Evolutionary conservation across 1,140 invertebrate species (phyloP), one percentile per base, ranked within the genome.

Genomic region (Lanistes nyassanus): DNA sequence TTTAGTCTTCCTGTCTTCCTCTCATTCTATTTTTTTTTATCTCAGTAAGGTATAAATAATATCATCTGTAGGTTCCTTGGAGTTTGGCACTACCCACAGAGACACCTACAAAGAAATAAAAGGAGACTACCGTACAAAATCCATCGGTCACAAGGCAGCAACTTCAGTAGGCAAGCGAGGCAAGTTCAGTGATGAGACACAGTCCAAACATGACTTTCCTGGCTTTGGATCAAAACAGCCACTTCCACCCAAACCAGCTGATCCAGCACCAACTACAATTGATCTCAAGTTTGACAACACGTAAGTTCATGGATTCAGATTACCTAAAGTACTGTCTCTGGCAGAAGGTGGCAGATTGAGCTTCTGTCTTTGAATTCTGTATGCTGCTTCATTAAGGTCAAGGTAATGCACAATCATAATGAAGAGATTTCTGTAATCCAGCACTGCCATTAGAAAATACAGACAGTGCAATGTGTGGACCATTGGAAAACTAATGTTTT

Each of bases 211-310:
- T 16, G 86, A 87, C 62, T 88, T 85, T 66, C 82, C 83, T 2
- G 79, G 77, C 1, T 85, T 80, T 71, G 42, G n/a, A 23, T 76
- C 76, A 13, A 68, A 73, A 21, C 81, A 85, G 62, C 84, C 85
- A n/a, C 58, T 67, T 7, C 83, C 82, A 21, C 80, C 85, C n/a
- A 80, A 70, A 39, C 74, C 82, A 5, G 80, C 81, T 19, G 79
- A 81, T 21, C 86, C 87, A 11, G 80, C 86, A 13, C 83, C 78
- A n/a, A 71, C 82, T 11, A 86, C 84, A 3, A 81, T 88, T 9
- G 82, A 88, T 36, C 69, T 87, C 0, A 83, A 80, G 69, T 86
- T 84, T 80, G 80, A 88, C 65, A 86, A 87, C 75, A 86, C 76
- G 87, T 87, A 78, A 74, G 82, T 80, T 60, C 29, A 3, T 29